phyloP scores from a whole-genome alignment of 2,797 vertebrate species.

The Poecilia wingei region DNA sequence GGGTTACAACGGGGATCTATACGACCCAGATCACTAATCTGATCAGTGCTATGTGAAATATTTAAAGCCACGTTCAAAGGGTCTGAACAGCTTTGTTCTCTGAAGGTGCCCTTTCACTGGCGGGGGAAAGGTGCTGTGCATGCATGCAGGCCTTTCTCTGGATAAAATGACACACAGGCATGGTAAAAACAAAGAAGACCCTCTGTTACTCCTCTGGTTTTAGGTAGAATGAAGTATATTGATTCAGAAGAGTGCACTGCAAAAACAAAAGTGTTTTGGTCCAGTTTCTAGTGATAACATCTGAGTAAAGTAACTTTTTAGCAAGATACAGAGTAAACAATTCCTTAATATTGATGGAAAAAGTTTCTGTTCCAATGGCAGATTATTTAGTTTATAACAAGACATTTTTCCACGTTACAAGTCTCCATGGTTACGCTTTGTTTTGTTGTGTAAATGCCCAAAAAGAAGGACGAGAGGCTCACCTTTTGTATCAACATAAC shows the following conservation, averaged over 20 bases:
- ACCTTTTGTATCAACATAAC: neutral
- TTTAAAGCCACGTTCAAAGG: slow-evolving; percentile 67
- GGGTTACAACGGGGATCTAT: slow-evolving; percentile 60
- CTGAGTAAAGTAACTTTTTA: too few species aligned
- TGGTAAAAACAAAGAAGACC: neutral
- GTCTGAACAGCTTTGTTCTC: slow-evolving; percentile 53
- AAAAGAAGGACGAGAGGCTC: too few species aligned
- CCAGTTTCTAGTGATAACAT: too few species aligned
- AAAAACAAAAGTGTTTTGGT: too few species aligned
- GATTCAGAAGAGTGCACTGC: too few species aligned
- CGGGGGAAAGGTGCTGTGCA: neutral
- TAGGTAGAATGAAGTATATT: neutral
- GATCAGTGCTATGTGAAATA: slow-evolving; percentile 60
- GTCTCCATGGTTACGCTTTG: too few species aligned
- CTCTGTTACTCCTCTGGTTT: neutral
- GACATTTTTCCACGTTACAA: too few species aligned
- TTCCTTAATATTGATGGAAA: too few species aligned
- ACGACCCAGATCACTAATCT: slow-evolving; percentile 52
- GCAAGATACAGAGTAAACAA: too few species aligned
- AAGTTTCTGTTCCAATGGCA: too few species aligned
- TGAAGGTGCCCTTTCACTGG: slow-evolving; percentile 32
- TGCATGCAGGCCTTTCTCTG: neutral
- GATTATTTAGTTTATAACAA: too few species aligned
- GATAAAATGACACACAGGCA: neutral
- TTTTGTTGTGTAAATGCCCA: too few species aligned